Base-by-base conservation (phyloP, 2,113 vertebrate genomes). In the Megaceryle torquata region DNA sequence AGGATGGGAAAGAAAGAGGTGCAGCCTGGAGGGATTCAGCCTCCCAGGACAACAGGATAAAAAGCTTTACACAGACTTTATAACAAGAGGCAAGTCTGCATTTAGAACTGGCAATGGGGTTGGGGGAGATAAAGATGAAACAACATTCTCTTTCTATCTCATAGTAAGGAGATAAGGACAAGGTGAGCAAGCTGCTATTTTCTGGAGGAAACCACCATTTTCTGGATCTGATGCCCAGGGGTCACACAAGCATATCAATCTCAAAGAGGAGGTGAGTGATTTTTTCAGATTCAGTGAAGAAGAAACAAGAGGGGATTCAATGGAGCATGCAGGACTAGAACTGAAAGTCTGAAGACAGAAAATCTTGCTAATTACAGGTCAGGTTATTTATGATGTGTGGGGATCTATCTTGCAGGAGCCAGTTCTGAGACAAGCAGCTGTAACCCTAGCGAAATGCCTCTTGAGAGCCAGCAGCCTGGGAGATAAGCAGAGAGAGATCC, bases 351-450 rank as follows among this genome's bases (percentile, higher is more conserved):
- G 84, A 77, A 95, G 86, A 72, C 29, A 88, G 68, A 90, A 83
- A 51, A 83, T 78, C 56, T 81, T 78, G 17, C 19, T 95, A 92
- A 91, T 81, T 97, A 71, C 56, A 88, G 46, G 63, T 74, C 16
- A 61, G 71, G 53, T 95, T 90, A 86, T 95, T 95, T 95, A 95
- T 89, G 93, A 84, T 87, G 78, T 82, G 84, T 64, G 65, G 15
- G 78, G 51, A 17, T 92, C 60, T 74, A 33, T 81, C 84, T 82
- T 60, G 61, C 89, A 96, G 78, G 93, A 96, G 80, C 48, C 91
- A 44, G 86, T 35, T 39, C 67, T 68, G 79, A 95, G 74, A 68
- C 65, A 78, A 10, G 2, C 48, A 89, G 48, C 74, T 76, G 33
- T 93, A 79, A 82, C 53, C 51, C 74, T 48, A 9, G n/a, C 82